Percentiles rank a stretch among this genome's conserved stretches.
phyloP scores from a whole-genome alignment of 2,113 vertebrate genomes.

The Zosterops lateralis region DNA sequence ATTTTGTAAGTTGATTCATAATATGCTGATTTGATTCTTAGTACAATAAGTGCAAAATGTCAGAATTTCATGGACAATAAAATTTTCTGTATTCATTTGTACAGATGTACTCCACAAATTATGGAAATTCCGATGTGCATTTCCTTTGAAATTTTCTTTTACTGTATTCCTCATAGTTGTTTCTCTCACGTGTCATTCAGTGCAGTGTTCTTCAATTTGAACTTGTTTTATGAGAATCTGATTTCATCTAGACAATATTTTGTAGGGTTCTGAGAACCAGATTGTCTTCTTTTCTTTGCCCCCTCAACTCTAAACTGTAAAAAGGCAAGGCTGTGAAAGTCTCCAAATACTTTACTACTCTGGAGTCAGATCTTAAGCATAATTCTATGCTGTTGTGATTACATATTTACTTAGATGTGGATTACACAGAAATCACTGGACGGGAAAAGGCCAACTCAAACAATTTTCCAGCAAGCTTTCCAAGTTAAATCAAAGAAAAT shows the following conservation, averaged over 20 bases:
- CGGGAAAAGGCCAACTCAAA: neutral
- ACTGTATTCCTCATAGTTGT: fast-evolving
- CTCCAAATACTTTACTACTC: neutral
- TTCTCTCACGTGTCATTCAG: neutral
- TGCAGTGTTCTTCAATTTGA: neutral
- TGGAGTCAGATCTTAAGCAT: neutral
- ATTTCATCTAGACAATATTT: neutral
- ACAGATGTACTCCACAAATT: neutral
- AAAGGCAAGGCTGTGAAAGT: neutral
- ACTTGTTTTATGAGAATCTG: neutral
- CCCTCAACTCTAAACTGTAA: neutral
- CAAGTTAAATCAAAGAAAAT: slow-evolving; percentile 39
- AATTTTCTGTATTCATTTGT: neutral
- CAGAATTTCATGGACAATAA: neutral
- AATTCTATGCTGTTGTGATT: neutral
- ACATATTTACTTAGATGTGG: slow-evolving; percentile 1
- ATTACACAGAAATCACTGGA: neutral
- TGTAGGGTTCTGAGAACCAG: neutral
- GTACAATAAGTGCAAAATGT: neutral
- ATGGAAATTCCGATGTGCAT: neutral
- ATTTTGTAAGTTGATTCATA: neutral
- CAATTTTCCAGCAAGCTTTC: slow-evolving; percentile 13
- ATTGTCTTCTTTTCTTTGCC: neutral
- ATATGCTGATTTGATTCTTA: neutral
- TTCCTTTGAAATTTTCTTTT: neutral